These are phyloP conservation scores for Leptinotarsa defecta DNA, from an alignment of 1,140 invertebrate genomes.

Conservation along the genomic window DNA sequence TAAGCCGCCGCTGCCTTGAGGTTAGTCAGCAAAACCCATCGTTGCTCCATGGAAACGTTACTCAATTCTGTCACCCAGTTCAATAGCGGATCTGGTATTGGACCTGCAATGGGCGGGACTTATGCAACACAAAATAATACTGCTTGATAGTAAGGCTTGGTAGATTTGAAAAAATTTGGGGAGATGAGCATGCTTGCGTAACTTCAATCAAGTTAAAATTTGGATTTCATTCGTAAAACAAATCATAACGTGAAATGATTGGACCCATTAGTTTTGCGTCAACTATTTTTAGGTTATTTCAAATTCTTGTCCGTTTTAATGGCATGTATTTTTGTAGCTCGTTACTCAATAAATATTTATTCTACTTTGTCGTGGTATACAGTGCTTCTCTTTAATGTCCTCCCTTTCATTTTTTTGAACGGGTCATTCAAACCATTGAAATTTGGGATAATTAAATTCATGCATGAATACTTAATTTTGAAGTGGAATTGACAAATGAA, in stretches of 20 bases:
- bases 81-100: slow-evolving; percentile 76
- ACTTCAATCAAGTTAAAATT: background rate
- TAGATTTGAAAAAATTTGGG: slow-evolving; percentile 14
- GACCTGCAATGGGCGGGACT: slow-evolving; percentile 66
- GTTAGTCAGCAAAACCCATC: slow-evolving; percentile 81
- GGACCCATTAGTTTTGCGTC: background rate
- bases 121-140: slow-evolving; percentile 49
- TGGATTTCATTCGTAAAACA: background rate
- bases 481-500: no score
- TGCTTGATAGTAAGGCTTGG: slow-evolving; percentile 26
- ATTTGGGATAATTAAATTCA: no score
- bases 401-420: no score
- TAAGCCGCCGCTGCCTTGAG: slow-evolving; percentile 93
- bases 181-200: slow-evolving; percentile 41
- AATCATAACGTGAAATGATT: background rate
- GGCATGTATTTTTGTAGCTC: no score
- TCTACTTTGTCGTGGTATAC: no score
- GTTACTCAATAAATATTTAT: no score
- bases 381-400: no score
- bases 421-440: no score
- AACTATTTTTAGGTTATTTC: background rate
- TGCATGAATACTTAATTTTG: no score
- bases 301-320: no score
- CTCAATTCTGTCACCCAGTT: slow-evolving; percentile 89
- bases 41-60: slow-evolving; percentile 80